Conservation (phyloP, 1,140 invertebrate genomes). For the Globodera rostochiensis region DNA sequence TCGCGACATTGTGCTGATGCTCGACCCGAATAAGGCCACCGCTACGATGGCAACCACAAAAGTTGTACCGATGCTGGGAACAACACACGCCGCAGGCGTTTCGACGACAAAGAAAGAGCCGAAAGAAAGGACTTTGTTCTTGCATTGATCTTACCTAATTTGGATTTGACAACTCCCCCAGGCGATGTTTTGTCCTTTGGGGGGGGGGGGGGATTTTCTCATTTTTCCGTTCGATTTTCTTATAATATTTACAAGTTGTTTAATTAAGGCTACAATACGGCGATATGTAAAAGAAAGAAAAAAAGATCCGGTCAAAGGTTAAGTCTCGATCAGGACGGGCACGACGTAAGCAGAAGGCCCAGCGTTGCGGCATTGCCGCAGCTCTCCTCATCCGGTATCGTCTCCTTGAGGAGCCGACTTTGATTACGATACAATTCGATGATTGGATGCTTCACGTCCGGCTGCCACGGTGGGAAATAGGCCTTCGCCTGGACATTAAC, state of each 20-base stretch:
- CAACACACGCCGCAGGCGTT: background rate
- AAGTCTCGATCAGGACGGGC: too few species aligned
- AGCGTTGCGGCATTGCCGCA: background rate
- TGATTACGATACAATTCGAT: background rate
- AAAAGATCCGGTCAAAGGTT: too few species aligned
- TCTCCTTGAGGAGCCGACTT: background rate
- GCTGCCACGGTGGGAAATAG: background rate
- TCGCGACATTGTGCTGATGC: slow-evolving; percentile 17
- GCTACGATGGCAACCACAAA: background rate
- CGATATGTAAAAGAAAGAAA: too few species aligned
- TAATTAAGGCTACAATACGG: too few species aligned
- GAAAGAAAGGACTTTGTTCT: too few species aligned
- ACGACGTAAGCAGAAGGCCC: too few species aligned
- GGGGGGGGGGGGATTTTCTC: too few species aligned
- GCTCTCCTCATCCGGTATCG: background rate
- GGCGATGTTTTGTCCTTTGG: too few species aligned
- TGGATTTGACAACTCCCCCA: too few species aligned
- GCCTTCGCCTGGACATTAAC: background rate
- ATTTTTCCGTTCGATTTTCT: too few species aligned
- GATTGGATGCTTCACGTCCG: background rate
- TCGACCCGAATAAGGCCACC: background rate
- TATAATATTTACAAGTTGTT: too few species aligned
- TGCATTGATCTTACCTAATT: too few species aligned
- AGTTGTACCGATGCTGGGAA: background rate
- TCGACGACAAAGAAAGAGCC: background rate